Percentiles rank a stretch among this genome's conserved stretches.
Conservation (phyloP, 2,797 vertebrate genomes). For the Coranthus polyacanthus region DNA sequence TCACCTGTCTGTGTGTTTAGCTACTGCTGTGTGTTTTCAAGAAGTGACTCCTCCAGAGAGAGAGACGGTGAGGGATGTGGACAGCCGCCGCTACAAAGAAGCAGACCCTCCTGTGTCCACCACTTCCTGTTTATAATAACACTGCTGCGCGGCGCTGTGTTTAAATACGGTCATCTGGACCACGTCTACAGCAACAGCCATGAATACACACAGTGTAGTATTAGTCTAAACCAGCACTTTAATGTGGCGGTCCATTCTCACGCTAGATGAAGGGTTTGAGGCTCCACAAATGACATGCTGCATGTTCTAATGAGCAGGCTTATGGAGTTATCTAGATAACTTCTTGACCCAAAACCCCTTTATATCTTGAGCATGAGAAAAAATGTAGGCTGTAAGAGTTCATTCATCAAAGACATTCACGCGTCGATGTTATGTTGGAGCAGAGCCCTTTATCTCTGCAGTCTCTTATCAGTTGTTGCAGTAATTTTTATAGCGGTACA, state of each 20-base stretch:
- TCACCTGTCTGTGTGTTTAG: neutral
- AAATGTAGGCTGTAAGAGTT: too few species aligned
- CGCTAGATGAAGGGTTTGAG: neutral
- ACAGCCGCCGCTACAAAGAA: constrained; percentile 11
- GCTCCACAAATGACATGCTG: neutral
- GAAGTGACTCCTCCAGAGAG: neutral
- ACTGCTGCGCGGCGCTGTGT: too few species aligned
- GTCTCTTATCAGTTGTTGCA: too few species aligned
- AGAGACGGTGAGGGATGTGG: constrained; percentile 6
- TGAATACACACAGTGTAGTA: neutral
- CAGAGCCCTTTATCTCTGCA: too few species aligned
- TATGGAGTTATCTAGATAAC: too few species aligned
- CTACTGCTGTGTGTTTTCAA: neutral
- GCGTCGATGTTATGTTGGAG: too few species aligned
- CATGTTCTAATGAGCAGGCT: too few species aligned
- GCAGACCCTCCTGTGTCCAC: constrained; percentile 12
- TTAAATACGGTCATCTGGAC: constrained; percentile 18
- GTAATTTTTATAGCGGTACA: too few species aligned
- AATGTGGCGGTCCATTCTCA: neutral
- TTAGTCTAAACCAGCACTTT: constrained; percentile 2
- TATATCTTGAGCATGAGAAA: too few species aligned
- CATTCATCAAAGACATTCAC: too few species aligned
- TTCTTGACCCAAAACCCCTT: too few species aligned
- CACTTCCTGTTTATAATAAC: constrained; percentile 64
- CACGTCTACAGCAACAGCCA: constrained; percentile 3